Evolutionary conservation across 2,888 invertebrate genomes (phyloP).

Genomic region (Piscicola geometra): DNA sequence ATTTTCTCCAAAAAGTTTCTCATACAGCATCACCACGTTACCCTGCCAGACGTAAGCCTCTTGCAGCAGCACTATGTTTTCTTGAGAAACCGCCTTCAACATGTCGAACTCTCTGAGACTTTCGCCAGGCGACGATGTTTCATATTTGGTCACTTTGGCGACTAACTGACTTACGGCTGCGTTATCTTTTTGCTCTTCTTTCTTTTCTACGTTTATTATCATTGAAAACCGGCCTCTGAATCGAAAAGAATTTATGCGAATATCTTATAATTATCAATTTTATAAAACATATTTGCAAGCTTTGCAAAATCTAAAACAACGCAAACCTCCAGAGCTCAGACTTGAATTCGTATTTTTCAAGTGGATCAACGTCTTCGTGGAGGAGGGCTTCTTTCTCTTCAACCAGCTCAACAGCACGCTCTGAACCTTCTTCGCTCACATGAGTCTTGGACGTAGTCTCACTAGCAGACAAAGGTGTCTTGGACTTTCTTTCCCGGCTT

Average conservation of each 20-base stretch:
- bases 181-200: conserved; percentile 58
- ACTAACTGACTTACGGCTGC: conserved; percentile 55
- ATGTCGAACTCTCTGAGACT: conserved; percentile 78
- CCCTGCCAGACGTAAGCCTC: conserved; percentile 57
- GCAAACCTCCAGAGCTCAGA: conserved; percentile 44
- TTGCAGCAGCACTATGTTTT: conserved; percentile 67
- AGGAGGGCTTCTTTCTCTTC: conserved; percentile 42
- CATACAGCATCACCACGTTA: conserved; percentile 56
- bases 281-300: not conserved
- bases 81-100: conserved; percentile 66
- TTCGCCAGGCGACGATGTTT: conserved; percentile 52
- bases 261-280: not conserved
- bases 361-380: conserved; percentile 42
- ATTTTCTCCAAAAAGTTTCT: conserved; percentile 75
- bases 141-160: conserved; percentile 67
- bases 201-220: conserved; percentile 56
- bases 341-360: conserved; percentile 39
- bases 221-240: conserved; percentile 76
- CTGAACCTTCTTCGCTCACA: conserved; percentile 15
- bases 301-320: conserved; percentile 8
- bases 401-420: conserved; percentile 35
- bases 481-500: not conserved
- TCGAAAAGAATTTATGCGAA: not conserved
- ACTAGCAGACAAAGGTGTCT: not conserved
- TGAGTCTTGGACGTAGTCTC: conserved; percentile 10